These are phyloP conservation scores for Hemicrepidius hirtus DNA, from an alignment of 2,888 invertebrate genomes.

Conservation along the genomic window DNA sequence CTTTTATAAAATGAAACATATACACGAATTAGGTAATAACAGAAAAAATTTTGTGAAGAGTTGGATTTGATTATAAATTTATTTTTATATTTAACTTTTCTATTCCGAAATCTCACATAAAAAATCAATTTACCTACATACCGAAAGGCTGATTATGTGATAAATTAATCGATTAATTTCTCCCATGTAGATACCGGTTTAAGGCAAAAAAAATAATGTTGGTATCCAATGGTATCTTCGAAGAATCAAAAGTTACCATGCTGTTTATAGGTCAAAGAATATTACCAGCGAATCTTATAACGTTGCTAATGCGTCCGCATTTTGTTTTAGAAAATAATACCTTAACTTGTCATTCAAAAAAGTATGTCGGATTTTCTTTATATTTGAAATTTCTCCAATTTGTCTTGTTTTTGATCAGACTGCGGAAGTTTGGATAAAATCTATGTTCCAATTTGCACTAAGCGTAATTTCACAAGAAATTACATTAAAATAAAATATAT, in stretches of 20 bases:
- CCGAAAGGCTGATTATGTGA: slow-evolving; percentile 19
- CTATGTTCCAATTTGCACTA: slow-evolving; percentile 6
- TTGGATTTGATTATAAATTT: slow-evolving; percentile 1
- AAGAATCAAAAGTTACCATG: slow-evolving; percentile 29
- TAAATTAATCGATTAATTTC: slow-evolving; percentile 41
- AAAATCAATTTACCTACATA: slow-evolving; percentile 34
- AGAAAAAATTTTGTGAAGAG: background rate
- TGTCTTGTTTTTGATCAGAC: background rate
- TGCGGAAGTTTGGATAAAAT: background rate
- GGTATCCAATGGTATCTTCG: slow-evolving; percentile 7
- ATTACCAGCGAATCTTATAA: slow-evolving; percentile 9
- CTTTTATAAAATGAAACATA: background rate
- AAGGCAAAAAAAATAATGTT: slow-evolving; percentile 24
- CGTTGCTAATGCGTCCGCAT: background rate
- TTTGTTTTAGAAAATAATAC: background rate
- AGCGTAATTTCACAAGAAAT: slow-evolving; percentile 20
- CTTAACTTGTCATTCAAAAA: background rate
- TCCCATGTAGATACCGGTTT: slow-evolving; percentile 28
- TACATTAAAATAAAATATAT: slow-evolving; percentile 29
- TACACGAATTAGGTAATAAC: slow-evolving; percentile 2
- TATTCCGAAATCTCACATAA: slow-evolving; percentile 27
- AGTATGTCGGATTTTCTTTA: background rate
- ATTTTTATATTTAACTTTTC: slow-evolving; percentile 5
- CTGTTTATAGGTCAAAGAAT: slow-evolving; percentile 33
- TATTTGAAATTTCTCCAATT: background rate